Evolutionary conservation across 2,888 invertebrate genomes (phyloP).

Genomic region (Napeogenes sylphis): DNA sequence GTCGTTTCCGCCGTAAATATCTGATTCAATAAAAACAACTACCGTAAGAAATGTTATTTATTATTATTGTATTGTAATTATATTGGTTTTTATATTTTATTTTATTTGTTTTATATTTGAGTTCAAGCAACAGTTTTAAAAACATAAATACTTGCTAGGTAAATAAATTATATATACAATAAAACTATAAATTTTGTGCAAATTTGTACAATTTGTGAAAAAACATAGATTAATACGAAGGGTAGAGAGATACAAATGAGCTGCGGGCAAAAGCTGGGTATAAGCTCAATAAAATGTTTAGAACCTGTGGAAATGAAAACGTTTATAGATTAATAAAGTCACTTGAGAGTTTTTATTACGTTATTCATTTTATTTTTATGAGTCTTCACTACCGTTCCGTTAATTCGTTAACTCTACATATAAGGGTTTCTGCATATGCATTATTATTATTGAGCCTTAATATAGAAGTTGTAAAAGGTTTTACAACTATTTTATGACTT

Average conservation of each 20-base stretch:
- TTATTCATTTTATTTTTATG: slow-evolving; percentile 52
- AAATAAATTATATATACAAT: too few relatives aligned
- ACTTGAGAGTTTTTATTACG: slow-evolving; percentile 48
- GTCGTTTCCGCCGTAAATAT: slow-evolving; percentile 4
- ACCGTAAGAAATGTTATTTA: not conserved
- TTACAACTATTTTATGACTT: slow-evolving; percentile 36
- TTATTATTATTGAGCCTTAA: not conserved
- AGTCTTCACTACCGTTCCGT: slow-evolving; percentile 41
- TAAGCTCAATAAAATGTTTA: too few relatives aligned
- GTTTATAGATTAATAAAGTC: slow-evolving; percentile 48
- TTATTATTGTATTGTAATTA: not conserved
- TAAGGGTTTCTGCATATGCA: too few relatives aligned
- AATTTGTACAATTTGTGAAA: too few relatives aligned
- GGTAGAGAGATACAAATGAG: too few relatives aligned
- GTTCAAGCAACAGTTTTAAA: too few relatives aligned
- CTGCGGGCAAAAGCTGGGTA: too few relatives aligned
- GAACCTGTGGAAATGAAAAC: slow-evolving; percentile 28
- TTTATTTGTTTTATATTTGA: too few relatives aligned
- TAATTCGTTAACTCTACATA: slow-evolving; percentile 2
- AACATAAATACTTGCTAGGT: too few relatives aligned
- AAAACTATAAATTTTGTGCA: too few relatives aligned
- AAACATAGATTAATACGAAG: too few relatives aligned
- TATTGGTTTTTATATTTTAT: too few relatives aligned
- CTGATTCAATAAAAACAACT: slow-evolving; percentile 2
- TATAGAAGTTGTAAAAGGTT: slow-evolving; percentile 21